These are phyloP conservation scores for Blastomussa wellsi DNA, from an alignment of 92 coral and sea anemone genomes.

Conservation along the genomic window DNA sequence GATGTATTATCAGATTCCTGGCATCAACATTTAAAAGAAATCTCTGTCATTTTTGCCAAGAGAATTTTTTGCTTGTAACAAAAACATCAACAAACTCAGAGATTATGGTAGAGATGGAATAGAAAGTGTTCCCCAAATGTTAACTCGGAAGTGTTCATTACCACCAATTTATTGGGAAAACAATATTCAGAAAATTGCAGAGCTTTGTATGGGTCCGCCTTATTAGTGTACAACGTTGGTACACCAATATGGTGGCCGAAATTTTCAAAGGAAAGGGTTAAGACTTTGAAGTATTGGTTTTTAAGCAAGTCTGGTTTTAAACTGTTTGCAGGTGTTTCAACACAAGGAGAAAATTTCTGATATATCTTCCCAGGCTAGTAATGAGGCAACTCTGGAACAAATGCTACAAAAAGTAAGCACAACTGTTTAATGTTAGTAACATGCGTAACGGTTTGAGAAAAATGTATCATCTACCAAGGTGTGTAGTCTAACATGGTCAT, in stretches of 20 bases:
- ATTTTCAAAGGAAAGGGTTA: not conserved
- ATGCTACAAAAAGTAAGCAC: constrained; percentile 85
- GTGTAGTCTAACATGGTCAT: not conserved
- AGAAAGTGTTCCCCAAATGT: no score
- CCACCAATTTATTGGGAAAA: no score
- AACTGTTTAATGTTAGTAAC: not conserved
- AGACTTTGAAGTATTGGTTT: not conserved
- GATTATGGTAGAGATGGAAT: no score
- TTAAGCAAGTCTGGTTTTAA: not conserved
- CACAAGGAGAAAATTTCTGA: constrained; percentile 91
- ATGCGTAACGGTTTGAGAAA: not conserved
- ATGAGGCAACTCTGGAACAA: constrained; percentile 91
- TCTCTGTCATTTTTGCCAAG: no score
- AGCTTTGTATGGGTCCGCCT: no score
- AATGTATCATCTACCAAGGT: not conserved
- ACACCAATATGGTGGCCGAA: no score
- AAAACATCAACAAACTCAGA: no score
- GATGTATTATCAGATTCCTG: not conserved
- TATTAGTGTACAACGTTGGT: no score
- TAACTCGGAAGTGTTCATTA: no score
- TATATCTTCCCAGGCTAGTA: constrained; percentile 92
- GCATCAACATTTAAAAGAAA: no score
- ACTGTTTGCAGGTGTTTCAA: constrained; percentile 77
- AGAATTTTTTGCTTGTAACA: no score
- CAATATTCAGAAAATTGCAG: no score